Conservation (phyloP, 1,140 invertebrate genomes). For the Wiebesia pumilae region DNA sequence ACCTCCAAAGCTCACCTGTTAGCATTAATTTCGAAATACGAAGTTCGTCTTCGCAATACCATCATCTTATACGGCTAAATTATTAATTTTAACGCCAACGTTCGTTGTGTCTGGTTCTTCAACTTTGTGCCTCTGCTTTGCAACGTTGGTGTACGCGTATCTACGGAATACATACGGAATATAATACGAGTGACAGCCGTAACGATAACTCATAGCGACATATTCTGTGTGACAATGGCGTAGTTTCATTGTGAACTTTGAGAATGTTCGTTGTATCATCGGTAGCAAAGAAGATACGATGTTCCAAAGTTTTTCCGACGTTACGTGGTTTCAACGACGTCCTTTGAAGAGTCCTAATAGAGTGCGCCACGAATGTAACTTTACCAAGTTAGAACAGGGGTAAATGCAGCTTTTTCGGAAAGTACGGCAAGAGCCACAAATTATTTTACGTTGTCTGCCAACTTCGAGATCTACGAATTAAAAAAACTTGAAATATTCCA, state of each 20-base stretch:
- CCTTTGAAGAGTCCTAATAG: background rate
- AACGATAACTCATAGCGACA: background rate
- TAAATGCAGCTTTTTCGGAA: slow-evolving; percentile 11
- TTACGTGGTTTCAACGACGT: background rate
- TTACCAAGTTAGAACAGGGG: background rate
- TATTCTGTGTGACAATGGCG: background rate
- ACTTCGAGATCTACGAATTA: background rate
- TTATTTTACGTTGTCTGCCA: background rate
- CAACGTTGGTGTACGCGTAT: too few species aligned
- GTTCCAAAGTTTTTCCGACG: background rate
- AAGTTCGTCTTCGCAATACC: background rate
- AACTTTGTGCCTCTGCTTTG: too few species aligned
- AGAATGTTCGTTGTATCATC: background rate
- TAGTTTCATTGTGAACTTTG: background rate
- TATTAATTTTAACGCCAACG: too few species aligned
- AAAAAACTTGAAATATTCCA: background rate
- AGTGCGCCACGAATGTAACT: background rate
- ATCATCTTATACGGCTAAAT: too few species aligned
- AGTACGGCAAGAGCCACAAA: background rate
- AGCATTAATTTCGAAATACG: background rate
- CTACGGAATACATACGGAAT: background rate
- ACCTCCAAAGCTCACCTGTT: background rate
- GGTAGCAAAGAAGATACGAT: background rate
- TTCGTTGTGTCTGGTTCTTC: too few species aligned
- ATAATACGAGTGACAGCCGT: background rate